Conservation (phyloP, 1,140 invertebrate genomes). For the Drosophila kanapiae region DNA sequence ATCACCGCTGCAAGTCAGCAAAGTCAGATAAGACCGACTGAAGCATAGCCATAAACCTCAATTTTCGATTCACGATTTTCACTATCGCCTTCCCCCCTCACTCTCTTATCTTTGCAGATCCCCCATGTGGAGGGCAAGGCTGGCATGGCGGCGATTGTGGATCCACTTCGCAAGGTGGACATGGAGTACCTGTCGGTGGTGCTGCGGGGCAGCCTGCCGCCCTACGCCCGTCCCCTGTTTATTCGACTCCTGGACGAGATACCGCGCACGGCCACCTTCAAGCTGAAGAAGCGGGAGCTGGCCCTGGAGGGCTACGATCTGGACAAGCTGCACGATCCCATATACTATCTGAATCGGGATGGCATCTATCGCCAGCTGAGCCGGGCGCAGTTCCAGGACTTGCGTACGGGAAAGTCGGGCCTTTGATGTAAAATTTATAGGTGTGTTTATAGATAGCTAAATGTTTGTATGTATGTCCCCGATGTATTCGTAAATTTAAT, state of each 20-base stretch:
- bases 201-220: constrained; percentile 90
- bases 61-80: constrained; percentile 7
- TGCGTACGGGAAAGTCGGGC: constrained; percentile 87
- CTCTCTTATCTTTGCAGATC: constrained; percentile 86
- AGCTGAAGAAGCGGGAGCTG: constrained; percentile 94
- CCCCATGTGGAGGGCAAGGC: constrained; percentile 95
- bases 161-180: constrained; percentile 89
- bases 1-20: constrained; percentile 16
- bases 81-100: constrained; percentile 6
- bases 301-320: constrained; percentile 92
- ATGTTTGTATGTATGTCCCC: constrained; percentile 28
- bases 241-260: constrained; percentile 92
- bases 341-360: constrained; percentile 91
- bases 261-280: constrained; percentile 96
- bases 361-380: constrained; percentile 89
- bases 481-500: constrained; percentile 51
- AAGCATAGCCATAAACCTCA: constrained; percentile 16
- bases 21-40: constrained; percentile 20
- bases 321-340: constrained; percentile 88
- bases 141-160: constrained; percentile 97
- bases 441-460: constrained; percentile 3
- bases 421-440: constrained; percentile 82
- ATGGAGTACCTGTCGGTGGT: constrained; percentile 88
- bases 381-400: constrained; percentile 88
- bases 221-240: constrained; percentile 95